A percentile compares a stretch with the other conserved stretches of the same genome.
These are phyloP conservation scores for Pantherophis alleghaniensis DNA, from an alignment of 2,797 vertebrate species.

Conservation along the genomic window DNA sequence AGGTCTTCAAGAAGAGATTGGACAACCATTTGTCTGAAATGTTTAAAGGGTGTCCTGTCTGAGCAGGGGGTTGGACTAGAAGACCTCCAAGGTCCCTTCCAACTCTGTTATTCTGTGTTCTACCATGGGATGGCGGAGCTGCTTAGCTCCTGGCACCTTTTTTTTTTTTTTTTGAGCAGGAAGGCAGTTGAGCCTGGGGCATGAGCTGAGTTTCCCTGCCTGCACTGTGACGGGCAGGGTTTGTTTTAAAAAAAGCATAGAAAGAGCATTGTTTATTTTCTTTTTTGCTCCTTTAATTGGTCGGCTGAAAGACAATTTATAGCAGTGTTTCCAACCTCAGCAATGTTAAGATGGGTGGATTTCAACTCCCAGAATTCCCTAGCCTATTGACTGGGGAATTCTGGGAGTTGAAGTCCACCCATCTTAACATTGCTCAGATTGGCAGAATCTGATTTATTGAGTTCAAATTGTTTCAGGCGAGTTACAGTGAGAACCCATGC, in stretches of 20 bases:
- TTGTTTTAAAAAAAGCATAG: no score
- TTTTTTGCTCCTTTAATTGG: neutral
- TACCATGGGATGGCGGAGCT: neutral
- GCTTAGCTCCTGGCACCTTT: neutral
- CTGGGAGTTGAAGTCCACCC: no score
- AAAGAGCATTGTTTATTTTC: neutral
- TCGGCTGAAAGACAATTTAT: neutral
- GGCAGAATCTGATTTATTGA: neutral
- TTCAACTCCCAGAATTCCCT: no score
- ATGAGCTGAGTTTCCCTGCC: no score
- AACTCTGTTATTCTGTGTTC: neutral
- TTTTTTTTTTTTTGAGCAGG: no score
- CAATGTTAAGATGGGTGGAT: no score
- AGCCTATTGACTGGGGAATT: no score
- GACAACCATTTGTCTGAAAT: no score
- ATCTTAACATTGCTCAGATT: neutral
- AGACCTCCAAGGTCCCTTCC: neutral
- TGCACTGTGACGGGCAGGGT: no score
- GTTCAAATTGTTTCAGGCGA: neutral
- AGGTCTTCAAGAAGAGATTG: no score
- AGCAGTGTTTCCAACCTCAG: neutral
- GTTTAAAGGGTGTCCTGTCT: neutral
- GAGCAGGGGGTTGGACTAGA: neutral
- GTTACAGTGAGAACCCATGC: neutral
- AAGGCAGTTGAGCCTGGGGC: no score